These are phyloP conservation scores for Agriopis aurantiaria DNA, from an alignment of 2,888 invertebrate genomes.

Conservation along the genomic window DNA sequence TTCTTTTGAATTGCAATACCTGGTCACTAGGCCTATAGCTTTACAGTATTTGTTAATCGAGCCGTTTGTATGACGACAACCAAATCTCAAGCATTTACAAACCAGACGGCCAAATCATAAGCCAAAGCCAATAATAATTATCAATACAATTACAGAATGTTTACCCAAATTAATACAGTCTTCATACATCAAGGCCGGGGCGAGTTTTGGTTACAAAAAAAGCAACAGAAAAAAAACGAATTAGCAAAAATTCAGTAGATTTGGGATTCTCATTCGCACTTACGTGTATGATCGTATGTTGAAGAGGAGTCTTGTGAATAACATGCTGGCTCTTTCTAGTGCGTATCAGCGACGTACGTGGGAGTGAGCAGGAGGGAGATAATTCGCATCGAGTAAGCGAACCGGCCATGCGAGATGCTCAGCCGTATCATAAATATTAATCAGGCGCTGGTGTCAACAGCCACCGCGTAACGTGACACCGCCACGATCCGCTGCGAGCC, in stretches of 20 bases:
- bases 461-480: conserved; percentile 86
- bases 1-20: conserved; percentile 64
- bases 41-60: conserved; percentile 51
- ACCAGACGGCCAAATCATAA: conserved; percentile 20
- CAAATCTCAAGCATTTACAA: conserved; percentile 2
- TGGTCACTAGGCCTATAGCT: conserved; percentile 61
- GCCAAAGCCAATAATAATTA: conserved; percentile 26
- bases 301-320: conserved; percentile 72
- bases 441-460: conserved; percentile 87
- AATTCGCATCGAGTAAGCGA: conserved; percentile 80
- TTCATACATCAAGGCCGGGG: conserved; percentile 55
- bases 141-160: conserved; percentile 41
- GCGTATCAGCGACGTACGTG: conserved; percentile 47
- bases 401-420: conserved; percentile 86
- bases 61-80: conserved; percentile 35
- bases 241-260: conserved; percentile 76
- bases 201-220: conserved; percentile 54
- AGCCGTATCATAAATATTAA: conserved; percentile 87
- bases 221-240: conserved; percentile 64
- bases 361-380: conserved; percentile 73
- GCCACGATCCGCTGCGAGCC: conserved; percentile 80
- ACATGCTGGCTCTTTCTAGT: conserved; percentile 64
- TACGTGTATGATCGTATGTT: conserved; percentile 75
- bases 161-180: conserved; percentile 49
- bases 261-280: conserved; percentile 84